Conservation (phyloP, 2,797 vertebrate species). For the Tokudaia muenninki region DNA sequence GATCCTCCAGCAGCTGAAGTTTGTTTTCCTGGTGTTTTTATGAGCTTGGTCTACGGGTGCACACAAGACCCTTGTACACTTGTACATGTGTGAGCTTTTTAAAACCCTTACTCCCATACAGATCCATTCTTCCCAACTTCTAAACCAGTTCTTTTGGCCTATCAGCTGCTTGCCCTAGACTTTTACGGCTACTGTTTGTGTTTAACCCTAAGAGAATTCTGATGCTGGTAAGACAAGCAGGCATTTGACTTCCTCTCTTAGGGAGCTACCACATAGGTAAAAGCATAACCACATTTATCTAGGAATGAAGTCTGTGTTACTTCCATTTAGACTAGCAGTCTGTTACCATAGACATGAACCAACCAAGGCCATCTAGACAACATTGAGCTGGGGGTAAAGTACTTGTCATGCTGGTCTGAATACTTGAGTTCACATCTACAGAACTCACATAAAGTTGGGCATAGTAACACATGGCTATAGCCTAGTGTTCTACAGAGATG, state of each 20-base stretch:
- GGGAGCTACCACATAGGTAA: slow-evolving; percentile 1
- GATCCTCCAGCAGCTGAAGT: neutral
- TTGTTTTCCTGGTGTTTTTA: slow-evolving; percentile 17
- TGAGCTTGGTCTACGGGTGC: neutral
- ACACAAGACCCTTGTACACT: neutral
- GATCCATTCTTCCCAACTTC: neutral
- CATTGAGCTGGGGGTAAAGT: neutral
- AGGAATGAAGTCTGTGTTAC: neutral
- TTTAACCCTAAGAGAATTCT: slow-evolving; percentile 26
- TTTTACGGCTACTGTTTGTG: neutral
- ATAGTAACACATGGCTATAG: neutral
- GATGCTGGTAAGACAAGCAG: neutral
- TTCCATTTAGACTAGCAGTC: neutral
- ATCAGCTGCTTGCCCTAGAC: neutral
- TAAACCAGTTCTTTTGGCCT: slow-evolving; percentile 1
- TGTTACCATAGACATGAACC: neutral
- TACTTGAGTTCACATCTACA: neutral
- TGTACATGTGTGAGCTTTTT: neutral
- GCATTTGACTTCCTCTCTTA: neutral
- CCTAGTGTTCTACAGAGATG: neutral
- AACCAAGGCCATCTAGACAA: neutral
- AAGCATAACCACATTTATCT: slow-evolving; percentile 11
- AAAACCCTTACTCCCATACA: neutral
- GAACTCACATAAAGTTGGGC: neutral
- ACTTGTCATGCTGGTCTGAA: neutral